phyloP scores from a whole-genome alignment of 2,113 vertebrate genomes.

The Cryptoleucopteryx plumbea region DNA sequence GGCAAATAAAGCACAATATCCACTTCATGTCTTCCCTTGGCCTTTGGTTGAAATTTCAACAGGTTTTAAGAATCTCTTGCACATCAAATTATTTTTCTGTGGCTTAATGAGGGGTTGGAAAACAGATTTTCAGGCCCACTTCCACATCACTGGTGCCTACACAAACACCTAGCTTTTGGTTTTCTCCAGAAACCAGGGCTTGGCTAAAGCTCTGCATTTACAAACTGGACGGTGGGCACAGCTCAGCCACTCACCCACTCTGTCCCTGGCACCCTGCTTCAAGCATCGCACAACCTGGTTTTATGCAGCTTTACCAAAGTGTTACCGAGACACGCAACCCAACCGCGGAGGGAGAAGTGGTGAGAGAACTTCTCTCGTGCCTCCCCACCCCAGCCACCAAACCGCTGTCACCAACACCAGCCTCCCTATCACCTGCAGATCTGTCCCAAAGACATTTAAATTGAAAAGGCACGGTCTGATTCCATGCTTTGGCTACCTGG shows the following conservation, averaged over 20 bases:
- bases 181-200: not conserved
- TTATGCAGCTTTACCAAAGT: not conserved
- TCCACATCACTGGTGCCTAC: not conserved
- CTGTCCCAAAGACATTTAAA: not conserved
- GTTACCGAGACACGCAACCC: not conserved
- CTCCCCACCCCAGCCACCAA: not conserved
- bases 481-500: not conserved
- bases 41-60: not conserved
- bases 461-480: rapidly evolving
- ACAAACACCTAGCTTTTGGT: not conserved
- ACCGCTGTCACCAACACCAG: not conserved
- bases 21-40: not conserved
- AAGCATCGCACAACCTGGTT: rapidly evolving
- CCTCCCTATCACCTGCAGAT: not conserved
- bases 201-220: not conserved
- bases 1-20: not conserved
- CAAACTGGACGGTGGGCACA: not conserved
- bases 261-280: not conserved
- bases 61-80: not conserved
- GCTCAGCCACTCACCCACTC: not conserved
- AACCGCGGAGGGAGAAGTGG: not conserved
- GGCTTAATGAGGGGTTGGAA: not conserved
- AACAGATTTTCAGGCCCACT: not conserved
- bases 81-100: not conserved
- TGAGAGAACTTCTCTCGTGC: not conserved